Percentiles rank a stretch among this genome's conserved stretches.
Evolutionary conservation across 1,140 invertebrate species (phyloP).

Genomic region (Lethrus apterus): DNA sequence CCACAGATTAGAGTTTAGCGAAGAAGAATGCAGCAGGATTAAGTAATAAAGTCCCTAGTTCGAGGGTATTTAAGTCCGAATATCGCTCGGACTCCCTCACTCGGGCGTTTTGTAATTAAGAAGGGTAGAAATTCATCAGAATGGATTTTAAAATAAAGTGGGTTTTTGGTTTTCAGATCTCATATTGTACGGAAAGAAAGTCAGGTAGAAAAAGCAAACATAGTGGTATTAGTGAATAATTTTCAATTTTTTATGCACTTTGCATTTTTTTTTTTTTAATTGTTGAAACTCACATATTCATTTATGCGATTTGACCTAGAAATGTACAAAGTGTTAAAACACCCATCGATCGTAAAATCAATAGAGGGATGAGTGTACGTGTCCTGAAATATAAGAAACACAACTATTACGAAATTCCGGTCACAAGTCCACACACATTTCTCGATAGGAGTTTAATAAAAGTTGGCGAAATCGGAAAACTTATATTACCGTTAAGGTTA

Average conservation of each 20-base stretch:
- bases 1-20: conserved; percentile 19
- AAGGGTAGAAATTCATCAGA: conserved; percentile 38
- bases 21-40: conserved; percentile 17
- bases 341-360: no score
- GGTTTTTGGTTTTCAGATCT: conserved; percentile 9
- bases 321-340: no score
- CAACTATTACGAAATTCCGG: no score
- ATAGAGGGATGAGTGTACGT: no score
- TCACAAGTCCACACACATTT: no score
- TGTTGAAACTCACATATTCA: no score
- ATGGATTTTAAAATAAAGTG: conserved; percentile 24
- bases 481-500: no score
- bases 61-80: not conserved
- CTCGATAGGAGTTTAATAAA: no score
- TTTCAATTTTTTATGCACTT: conserved; percentile 10
- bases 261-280: no score
- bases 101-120: conserved; percentile 32
- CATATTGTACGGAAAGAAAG: not conserved
- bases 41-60: conserved; percentile 12
- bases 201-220: conserved; percentile 9
- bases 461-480: no score
- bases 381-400: no score
- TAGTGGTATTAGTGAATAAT: conserved; percentile 3
- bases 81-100: conserved; percentile 4
- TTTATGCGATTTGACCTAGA: no score